A percentile compares a stretch with the other conserved stretches of the same genome.
Evolutionary conservation across 37 sponge, comb jelly and placozoan genomes (phyloP).

Genomic region (Spongilla lacustris): DNA sequence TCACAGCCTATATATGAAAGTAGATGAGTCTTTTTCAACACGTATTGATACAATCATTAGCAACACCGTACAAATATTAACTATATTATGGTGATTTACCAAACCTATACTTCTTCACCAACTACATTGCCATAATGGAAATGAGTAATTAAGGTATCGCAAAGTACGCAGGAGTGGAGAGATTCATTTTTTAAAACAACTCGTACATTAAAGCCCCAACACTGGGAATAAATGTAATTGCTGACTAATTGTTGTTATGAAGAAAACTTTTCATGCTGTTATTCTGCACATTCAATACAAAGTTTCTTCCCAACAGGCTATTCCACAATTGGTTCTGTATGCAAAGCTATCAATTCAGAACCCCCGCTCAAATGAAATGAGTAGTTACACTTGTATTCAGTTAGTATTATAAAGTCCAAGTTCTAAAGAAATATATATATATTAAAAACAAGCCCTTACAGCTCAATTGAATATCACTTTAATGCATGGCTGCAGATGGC

Average conservation of each 20-base stretch:
- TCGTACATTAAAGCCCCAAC: neutral
- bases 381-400: too few relatives aligned
- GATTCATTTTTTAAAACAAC: neutral
- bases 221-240: neutral
- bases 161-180: neutral
- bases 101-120: too few relatives aligned
- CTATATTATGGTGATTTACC: too few relatives aligned
- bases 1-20: constrained; percentile 76
- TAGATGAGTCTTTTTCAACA: neutral
- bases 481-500: too few relatives aligned
- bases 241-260: neutral
- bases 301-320: neutral
- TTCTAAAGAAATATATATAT: neutral
- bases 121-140: too few relatives aligned
- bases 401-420: neutral
- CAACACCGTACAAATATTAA: neutral
- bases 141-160: too few relatives aligned
- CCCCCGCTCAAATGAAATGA: neutral
- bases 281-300: neutral
- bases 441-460: neutral
- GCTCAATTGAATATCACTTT: too few relatives aligned
- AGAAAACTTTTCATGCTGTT: neutral
- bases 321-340: neutral
- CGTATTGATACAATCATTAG: neutral
- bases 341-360: neutral